Base-by-base conservation (phyloP, 1,140 invertebrate species). In the Propsilocerus akamusi region DNA sequence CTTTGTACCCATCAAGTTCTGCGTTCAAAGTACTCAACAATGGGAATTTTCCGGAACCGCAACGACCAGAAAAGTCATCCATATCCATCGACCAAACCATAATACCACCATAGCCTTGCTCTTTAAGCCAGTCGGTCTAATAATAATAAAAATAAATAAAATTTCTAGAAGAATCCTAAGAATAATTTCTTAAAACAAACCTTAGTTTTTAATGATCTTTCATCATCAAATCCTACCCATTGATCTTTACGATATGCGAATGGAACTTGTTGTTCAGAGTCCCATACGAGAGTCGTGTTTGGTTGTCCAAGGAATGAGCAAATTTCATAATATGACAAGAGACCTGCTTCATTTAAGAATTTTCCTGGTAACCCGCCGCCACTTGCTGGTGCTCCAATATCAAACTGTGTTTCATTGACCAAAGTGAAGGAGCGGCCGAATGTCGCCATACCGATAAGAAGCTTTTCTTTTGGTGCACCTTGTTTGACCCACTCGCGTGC, bases 71-170 rank as follows among this genome's bases (percentile, higher is more conserved):
- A 69, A 95, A 97, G 65, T 97, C 93, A 58, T 97, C 90, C 86
- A 94, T 89, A 59, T 95, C 91, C 11, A 93, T 75, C 1, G 89
- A 92, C 92, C 93, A 97, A 11, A 97, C 84, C 90, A 97, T 97
- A 12, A 94, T 88, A 23, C 95, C 95, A 46, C 91, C 91, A 56
- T 94, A 91, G 11, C 86, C 86, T 72, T 91, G 82, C 59, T 92
- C 83, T 61, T 89, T 92, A 34, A 97, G 70, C 89, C 91, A 98
- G 46, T 82, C 78, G 74, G 90, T 88, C 90, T 97, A 56, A 25
- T 65, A 55, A 51, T 25, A 46, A 48, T 30, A 10, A n/a, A n/a
- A n/a, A n/a, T 12, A 8, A 0, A 34, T 11, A 46, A 24, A 51
- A n/a, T n/a, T n/a, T n/a, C n/a, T n/a, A n/a, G n/a, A n/a, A n/a